phyloP scores from a whole-genome alignment of 2,113 vertebrate genomes.

The Forbesichthys papilliferus region DNA sequence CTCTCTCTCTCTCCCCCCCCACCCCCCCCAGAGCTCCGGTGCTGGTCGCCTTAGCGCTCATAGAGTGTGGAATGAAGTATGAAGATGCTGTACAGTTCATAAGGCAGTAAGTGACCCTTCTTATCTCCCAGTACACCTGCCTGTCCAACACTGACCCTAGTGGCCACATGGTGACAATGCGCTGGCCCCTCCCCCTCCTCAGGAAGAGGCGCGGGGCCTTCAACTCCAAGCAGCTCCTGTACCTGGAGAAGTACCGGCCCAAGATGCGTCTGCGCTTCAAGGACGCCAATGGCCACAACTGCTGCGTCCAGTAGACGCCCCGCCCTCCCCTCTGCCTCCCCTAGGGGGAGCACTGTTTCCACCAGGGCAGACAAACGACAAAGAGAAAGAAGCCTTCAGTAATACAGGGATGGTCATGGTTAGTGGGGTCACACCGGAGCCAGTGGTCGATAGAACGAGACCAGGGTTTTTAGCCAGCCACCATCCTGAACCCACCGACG shows the following conservation, averaged over 20 bases:
- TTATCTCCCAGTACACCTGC: too few relatives aligned
- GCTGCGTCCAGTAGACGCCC: constrained; percentile 89
- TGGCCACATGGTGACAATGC: too few relatives aligned
- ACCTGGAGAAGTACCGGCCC: constrained; percentile 98
- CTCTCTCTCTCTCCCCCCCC: constrained; percentile 28
- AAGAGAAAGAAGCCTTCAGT: constrained; percentile 68
- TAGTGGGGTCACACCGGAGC: constrained; percentile 69
- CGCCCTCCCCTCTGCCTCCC: constrained; percentile 50
- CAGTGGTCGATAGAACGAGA: constrained; percentile 63
- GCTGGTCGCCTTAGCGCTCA: constrained; percentile 95
- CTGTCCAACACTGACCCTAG: too few relatives aligned
- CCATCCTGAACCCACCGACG: constrained; percentile 78
- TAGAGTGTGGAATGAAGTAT: constrained; percentile 98
- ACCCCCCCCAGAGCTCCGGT: constrained; percentile 87
- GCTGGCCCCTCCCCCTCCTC: background rate
- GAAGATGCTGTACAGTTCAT: constrained; percentile 99
- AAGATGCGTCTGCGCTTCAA: constrained; percentile 97
- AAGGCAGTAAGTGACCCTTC: constrained; percentile 87
- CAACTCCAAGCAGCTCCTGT: constrained; percentile 99
- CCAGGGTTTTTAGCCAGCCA: constrained; percentile 73
- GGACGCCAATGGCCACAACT: constrained; percentile 90
- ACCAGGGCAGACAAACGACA: constrained; percentile 48
- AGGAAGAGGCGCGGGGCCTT: constrained; percentile 99
- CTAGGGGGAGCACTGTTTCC: constrained; percentile 61
- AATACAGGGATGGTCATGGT: constrained; percentile 78